Evolutionary conservation across 2,113 vertebrate genomes (phyloP).

Genomic region (Misgurnus mizolepis): DNA sequence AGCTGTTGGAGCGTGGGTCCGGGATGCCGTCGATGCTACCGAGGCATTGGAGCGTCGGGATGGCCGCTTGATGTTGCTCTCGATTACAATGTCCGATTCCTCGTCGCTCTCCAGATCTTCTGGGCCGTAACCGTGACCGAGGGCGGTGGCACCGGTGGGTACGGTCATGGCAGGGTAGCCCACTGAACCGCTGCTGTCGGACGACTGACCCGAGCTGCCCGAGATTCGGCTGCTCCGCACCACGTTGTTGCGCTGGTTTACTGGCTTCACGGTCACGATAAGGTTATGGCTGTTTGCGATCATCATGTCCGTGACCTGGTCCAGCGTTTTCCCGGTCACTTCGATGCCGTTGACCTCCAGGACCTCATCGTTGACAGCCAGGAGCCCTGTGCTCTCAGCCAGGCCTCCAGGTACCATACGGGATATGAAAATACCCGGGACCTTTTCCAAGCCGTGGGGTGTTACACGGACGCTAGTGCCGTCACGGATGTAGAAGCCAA

Average conservation of each 20-base stretch:
- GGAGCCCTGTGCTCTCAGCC: conserved; percentile 93
- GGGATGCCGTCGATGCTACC: conserved; percentile 58
- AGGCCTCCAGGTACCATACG: conserved; percentile 94
- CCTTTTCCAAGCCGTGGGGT: conserved; percentile 93
- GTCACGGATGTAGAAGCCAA: conserved; percentile 97
- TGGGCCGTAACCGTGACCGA: conserved; percentile 80
- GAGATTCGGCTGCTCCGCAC: conserved; percentile 88
- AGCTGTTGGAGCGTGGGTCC: conserved; percentile 23
- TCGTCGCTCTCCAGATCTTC: conserved; percentile 95
- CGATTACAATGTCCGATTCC: conserved; percentile 92
- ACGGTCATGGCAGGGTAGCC: conserved; percentile 81
- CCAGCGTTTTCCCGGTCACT: conserved; percentile 93
- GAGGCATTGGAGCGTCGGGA: conserved; percentile 74
- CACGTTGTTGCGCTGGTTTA: conserved; percentile 96
- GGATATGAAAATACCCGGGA: conserved; percentile 97
- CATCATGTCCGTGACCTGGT: conserved; percentile 99
- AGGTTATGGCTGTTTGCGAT: conserved; percentile 99
- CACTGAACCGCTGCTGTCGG: conserved; percentile 82
- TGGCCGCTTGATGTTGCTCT: conserved; percentile 82
- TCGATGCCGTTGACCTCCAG: conserved; percentile 99
- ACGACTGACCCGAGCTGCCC: conserved; percentile 88
- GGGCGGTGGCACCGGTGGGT: conserved; percentile 73
- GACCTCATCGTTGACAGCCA: conserved; percentile 98
- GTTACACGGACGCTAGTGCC: conserved; percentile 94
- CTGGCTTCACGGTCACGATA: conserved; percentile 95